Percentiles rank a stretch among this genome's conserved stretches.
Conservation (phyloP, 2,888 invertebrate species). For the Melanostoma scalare region DNA sequence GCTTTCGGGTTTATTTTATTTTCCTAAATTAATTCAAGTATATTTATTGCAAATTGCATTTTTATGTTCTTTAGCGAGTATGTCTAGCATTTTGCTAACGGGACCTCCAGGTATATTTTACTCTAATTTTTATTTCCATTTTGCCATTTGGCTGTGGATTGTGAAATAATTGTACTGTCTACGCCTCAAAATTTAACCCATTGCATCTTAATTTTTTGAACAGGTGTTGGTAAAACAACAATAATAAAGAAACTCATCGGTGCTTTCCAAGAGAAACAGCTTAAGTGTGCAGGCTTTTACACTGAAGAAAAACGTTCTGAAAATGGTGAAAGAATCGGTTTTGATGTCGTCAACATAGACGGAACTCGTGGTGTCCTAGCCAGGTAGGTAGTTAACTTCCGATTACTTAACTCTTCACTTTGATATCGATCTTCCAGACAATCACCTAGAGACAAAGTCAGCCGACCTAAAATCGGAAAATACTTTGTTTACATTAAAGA, state of each 20-base stretch:
- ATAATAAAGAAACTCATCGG: conserved; percentile 83
- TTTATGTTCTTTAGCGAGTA: conserved; percentile 6
- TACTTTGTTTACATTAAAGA: conserved; percentile 84
- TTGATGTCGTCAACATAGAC: conserved; percentile 84
- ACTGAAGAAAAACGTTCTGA: conserved; percentile 85
- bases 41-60: background rate
- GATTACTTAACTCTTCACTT: background rate
- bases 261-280: conserved; percentile 78
- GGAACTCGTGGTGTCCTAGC: conserved; percentile 83
- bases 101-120: conserved; percentile 69
- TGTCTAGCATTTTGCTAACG: conserved; percentile 68
- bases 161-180: conserved; percentile 7
- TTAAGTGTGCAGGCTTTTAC: conserved; percentile 84
- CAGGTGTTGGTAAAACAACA: conserved; percentile 88
- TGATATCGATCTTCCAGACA: conserved; percentile 50
- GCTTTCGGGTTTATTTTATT: conserved; percentile 9
- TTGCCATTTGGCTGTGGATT: background rate
- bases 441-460: conserved; percentile 40
- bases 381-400: conserved; percentile 77
- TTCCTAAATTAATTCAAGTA: background rate
- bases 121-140: background rate
- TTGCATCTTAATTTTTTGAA: background rate
- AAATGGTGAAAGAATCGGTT: conserved; percentile 84
- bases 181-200: background rate
- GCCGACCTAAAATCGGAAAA: conserved; percentile 83